Evolutionary conservation across 2,888 invertebrate species (phyloP), one percentile per base, ranked within the genome.

Genomic region (Thecocarcelia acutangulata): DNA sequence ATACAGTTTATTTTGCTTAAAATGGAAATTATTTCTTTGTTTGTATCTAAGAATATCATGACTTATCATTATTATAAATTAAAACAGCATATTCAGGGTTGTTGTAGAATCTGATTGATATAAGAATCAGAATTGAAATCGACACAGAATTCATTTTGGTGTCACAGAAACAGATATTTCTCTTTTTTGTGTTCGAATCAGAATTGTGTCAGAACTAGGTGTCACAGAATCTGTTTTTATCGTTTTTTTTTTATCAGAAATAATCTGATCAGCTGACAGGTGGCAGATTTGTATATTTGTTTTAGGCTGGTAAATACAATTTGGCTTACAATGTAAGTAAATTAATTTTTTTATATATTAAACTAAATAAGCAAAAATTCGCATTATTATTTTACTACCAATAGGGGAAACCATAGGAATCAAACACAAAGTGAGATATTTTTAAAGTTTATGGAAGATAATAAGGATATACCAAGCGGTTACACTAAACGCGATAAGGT

Each of bases 381-480:
- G n/a, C n/a, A n/a, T n/a, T n/a, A 50, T 11, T 19, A 19, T 50
- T 0, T 44, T 15, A 3, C 5, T 15, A 33, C 33, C 24, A 54
- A 54, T 4, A 54, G 54, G 54, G 54, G 54, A 28, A 54, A 54
- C 6, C 54, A 56, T 37, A 56, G 56, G 33, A 56, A 33, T 33
- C 19, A 33, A n/a, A 33, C 28, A 24, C 33, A 37, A 56, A 56
- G 33, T 56, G n/a, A 11, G 2, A 19, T 50, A 19, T 50, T 17
- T 37, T 37, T 56, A 4, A 17, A 37, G n/a, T 37, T 61, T 24
- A 40, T 59, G 28, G 54, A 56, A 24, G 6, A 46, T 19, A 46
- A 46, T 5, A 15, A 28, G 6, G 46, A 63, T 6, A 46, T 19
- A 11, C 33, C 48, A 17, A 17, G n/a, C 1, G 63, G 33, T n/a